Base-by-base conservation (phyloP, 2,113 vertebrate species). In the Cochlearius cochlearius region DNA sequence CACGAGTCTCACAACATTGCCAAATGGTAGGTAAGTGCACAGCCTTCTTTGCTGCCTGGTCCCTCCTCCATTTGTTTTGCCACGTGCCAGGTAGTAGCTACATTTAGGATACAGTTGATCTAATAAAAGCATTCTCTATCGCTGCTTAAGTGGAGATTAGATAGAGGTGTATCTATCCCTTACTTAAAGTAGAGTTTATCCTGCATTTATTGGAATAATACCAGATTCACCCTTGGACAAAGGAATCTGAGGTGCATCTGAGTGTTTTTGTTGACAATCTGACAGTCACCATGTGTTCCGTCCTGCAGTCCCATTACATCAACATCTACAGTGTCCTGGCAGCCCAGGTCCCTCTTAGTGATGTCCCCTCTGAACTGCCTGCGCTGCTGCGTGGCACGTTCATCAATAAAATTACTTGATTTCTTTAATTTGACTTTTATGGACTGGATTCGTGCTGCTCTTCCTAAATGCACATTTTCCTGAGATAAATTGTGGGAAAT, bases 401-500 rank as follows among this genome's bases (percentile, higher is more conserved):
- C 32, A 43, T 78, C 39, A 69, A n/a, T 34, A 85, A 75, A 78
- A 25, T 41, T 6, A 53, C 50, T 69, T 18, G 15, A 66, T 80
- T 88, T 72, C 45, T 91, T 75, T 63, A 32, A 53, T 68, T 63
- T 56, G 45, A 86, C 36, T 36, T 87, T 90, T 47, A 79, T 38
- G 81, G 39, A 36, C 59, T 71, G 25, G 41, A 90, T 50, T 86
- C 63, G 49, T 0, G 4, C 69, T 95, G 80, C 91, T 90, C 9
- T 87, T 96, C 80, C 80, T 95, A 47, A 92, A 90, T 78, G 90
- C 63, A 67, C 6, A 14, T 88, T 92, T 90, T 68, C 69, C 84
- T 82, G 80, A 91, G 77, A 90, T 71, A 84, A 87, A 58, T 62
- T 85, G 74, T 88, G 67, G 78, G 45, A 97, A 96, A 95, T 43